Evolutionary conservation across 2,113 vertebrate species (phyloP), one percentile per base, ranked within the genome.

Genomic region (Steatornis caripensis): DNA sequence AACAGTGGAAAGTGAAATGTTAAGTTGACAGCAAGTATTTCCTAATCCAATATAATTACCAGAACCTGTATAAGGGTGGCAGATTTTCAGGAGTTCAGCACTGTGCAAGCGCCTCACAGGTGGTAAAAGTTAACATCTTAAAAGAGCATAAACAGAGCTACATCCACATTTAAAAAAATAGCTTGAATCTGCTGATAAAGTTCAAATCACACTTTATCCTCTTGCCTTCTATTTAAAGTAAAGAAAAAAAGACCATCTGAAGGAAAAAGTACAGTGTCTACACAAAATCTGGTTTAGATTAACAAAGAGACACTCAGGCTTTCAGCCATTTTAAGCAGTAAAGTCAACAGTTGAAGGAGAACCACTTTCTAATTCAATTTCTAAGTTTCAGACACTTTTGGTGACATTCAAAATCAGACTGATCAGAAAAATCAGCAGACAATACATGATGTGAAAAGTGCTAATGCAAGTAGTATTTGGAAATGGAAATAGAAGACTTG

Each of bases 211-310:
- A 49, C 60, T 90, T 94, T 36, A 60, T 45, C 37, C 36, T 82
- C 90, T 92, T 83, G 12, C 32, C 30, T 94, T 97, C 65, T 89
- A 6, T 49, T 72, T 95, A 85, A 61, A 75, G 78, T 61, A 89
- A 74, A 89, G 43, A 89, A 84, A 87, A 7, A 81, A 85, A 91
- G 34, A 41, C 43, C 53, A 88, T 84, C 49, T 76, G 76, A 62
- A 43, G 43, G 37, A 75, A 54, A 64, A 84, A 84, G 30, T 41
- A n/a, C 60, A 71, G 29, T 61, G 18, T 86, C 41, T 80, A 46
- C 54, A 45, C 51, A 71, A 60, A 79, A 86, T 45, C 55, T 65
- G 21, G 24, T n/a, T 88, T 65, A 41, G n/a, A 76, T 43, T 77
- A 30, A 61, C 53, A 68, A 72, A 94, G 80, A 94, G 89, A 65